Base-by-base conservation (phyloP, 2,888 invertebrate species). In the Hartigia nigra region DNA sequence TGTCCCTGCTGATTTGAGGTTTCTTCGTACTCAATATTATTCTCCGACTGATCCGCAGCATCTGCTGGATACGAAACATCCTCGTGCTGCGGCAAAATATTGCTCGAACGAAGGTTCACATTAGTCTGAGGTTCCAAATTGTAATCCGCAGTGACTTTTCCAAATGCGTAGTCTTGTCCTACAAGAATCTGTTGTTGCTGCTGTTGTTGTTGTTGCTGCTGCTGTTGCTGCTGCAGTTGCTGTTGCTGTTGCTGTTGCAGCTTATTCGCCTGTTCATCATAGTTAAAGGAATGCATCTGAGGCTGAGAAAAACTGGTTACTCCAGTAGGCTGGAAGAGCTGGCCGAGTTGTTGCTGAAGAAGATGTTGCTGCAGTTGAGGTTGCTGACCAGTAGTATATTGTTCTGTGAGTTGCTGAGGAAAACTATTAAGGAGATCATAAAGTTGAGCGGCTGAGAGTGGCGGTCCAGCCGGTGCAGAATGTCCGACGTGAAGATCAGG, bases 271-370 rank as follows among this genome's bases (percentile, higher is more conserved):
- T 91, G 90, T 79, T 91, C 91, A 76, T 90, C 88, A 78, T 91
- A 91, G 83, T 91, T 91, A 76, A 91, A 91, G 0, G 91, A 90
- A 74, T 91, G 90, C 86, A 91, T 88, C 78, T 88, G 88, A 0
- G 91, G 90, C 79, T 89, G 90, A 1, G 90, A 87, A 78, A 91
- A 90, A 74, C 88, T 84, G 12, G 87, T 83, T 39, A 83, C 83
- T 31, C 81, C 85, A 4, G 80, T 83, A 39, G 86, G 84, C 76
- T 89, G 88, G 34, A 90, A 84, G 9, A 88, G 85, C 76, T 91
- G 90, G n/a, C 88, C 88, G 23, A 89, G 80, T 80, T 90, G 91
- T 81, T 91, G 90, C 72, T 90, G 90, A 31, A 88, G 84, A n/a
- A 88, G 76, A 31, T 90, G 89, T 74, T 89, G 89, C 69, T 90